A percentile compares a stretch with the other conserved stretches of the same genome.
phyloP scores from a whole-genome alignment of 1,140 invertebrate genomes.

The Oncopodura yosiiana region DNA sequence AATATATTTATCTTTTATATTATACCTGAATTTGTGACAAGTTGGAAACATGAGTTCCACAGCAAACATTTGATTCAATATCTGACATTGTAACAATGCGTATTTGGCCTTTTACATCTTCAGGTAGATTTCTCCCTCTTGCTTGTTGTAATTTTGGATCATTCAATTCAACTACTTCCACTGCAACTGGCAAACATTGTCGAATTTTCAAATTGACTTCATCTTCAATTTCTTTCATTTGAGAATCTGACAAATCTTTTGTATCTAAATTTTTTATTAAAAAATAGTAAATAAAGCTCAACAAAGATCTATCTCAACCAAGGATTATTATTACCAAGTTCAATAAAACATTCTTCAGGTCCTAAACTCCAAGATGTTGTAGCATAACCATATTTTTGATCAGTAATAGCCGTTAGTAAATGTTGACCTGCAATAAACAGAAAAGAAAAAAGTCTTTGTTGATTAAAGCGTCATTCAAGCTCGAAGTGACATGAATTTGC shows the following conservation, averaged over 20 bases:
- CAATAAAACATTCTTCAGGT: conserved; percentile 54
- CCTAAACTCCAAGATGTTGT: conserved; percentile 75
- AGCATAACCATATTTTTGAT: conserved; percentile 52
- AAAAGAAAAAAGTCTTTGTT: conserved; percentile 7
- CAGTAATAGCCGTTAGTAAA: conserved; percentile 66
- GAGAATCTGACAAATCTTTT: conserved; percentile 42
- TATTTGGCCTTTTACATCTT: conserved; percentile 60
- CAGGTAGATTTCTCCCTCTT: conserved; percentile 58
- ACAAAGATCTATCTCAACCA: no score
- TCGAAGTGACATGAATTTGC: no score
- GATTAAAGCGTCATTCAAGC: background rate
- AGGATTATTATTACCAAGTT: conserved; percentile 47
- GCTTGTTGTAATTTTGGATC: conserved; percentile 50
- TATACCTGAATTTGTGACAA: conserved; percentile 61
- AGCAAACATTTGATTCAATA: conserved; percentile 70
- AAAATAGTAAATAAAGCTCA: background rate
- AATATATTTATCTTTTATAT: background rate
- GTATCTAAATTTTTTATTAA: conserved; percentile 40
- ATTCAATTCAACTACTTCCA: conserved; percentile 52
- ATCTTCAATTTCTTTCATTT: conserved; percentile 49
- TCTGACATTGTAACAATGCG: conserved; percentile 60
- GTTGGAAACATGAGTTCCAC: conserved; percentile 73
- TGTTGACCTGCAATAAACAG: conserved; percentile 57
- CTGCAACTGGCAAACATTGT: conserved; percentile 49
- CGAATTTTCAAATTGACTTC: conserved; percentile 58